phyloP scores from a whole-genome alignment of 1,140 invertebrate species.

The Hestina assimilis region DNA sequence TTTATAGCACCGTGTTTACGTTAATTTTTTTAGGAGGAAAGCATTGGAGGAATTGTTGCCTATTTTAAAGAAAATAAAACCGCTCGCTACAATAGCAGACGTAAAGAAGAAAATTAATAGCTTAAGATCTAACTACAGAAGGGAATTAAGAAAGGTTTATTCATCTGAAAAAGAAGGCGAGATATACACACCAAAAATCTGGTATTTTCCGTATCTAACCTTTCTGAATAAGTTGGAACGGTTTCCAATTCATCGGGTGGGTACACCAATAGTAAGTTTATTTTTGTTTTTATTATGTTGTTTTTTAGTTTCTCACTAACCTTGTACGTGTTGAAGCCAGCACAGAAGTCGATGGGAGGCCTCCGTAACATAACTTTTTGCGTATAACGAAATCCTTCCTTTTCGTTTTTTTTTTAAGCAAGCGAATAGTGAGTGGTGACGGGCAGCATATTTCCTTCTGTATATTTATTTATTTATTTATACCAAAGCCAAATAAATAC shows the following conservation, averaged over 20 bases:
- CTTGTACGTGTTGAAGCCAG: no score
- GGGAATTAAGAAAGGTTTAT: conserved; percentile 16
- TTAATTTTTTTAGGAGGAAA: background rate
- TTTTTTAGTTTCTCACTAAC: no score
- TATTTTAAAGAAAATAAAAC: conserved; percentile 10
- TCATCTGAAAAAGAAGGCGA: background rate
- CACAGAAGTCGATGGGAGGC: no score
- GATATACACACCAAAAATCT: conserved; percentile 2
- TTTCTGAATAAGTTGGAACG: conserved; percentile 21
- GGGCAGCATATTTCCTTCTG: no score
- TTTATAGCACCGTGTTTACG: background rate
- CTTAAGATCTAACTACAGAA: conserved; percentile 17
- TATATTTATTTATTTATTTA: no score
- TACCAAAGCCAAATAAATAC: no score
- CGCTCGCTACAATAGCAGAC: conserved; percentile 11
- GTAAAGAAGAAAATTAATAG: conserved; percentile 25
- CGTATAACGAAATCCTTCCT: no score
- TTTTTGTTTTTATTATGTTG: no score
- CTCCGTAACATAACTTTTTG: no score
- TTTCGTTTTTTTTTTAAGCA: no score
- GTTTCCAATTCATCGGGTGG: background rate
- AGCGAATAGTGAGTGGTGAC: no score
- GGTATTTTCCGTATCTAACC: conserved; percentile 13
- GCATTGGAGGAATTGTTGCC: conserved; percentile 6
- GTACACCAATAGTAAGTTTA: no score